phyloP scores from a whole-genome alignment of 2,797 vertebrate species.

The Todus mexicanus region DNA sequence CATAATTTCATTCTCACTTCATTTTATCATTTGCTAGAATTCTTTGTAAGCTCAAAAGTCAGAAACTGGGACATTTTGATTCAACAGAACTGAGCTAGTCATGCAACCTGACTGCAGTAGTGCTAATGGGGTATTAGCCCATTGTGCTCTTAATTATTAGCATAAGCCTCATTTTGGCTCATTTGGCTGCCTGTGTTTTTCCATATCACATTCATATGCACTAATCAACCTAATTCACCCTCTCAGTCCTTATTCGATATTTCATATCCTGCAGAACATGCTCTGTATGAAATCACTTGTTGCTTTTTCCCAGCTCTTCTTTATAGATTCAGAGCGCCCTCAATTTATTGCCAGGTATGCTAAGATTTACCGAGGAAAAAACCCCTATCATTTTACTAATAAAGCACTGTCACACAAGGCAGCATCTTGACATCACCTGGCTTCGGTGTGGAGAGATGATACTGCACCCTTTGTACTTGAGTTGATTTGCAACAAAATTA shows the following conservation, averaged over 20 bases:
- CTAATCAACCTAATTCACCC: not conserved
- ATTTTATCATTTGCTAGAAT: not conserved
- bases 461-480: not conserved
- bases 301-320: not conserved
- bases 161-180: not conserved
- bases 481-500: not conserved
- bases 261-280: not conserved
- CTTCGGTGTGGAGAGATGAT: not conserved
- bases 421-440: not conserved
- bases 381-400: not conserved
- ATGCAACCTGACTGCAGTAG: not conserved
- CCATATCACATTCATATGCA: not conserved
- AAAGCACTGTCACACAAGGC: not conserved
- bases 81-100: not conserved
- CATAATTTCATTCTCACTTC: not conserved
- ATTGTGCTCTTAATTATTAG: not conserved
- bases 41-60: not conserved
- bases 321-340: not conserved
- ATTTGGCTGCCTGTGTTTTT: not conserved
- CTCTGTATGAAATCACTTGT: not conserved
- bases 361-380: not conserved
- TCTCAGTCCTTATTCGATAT: not conserved
- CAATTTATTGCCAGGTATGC: not conserved
- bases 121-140: not conserved
- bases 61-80: not conserved